These are phyloP conservation scores for Otus sunia DNA, from an alignment of 2,113 vertebrate genomes.

Conservation along the genomic window DNA sequence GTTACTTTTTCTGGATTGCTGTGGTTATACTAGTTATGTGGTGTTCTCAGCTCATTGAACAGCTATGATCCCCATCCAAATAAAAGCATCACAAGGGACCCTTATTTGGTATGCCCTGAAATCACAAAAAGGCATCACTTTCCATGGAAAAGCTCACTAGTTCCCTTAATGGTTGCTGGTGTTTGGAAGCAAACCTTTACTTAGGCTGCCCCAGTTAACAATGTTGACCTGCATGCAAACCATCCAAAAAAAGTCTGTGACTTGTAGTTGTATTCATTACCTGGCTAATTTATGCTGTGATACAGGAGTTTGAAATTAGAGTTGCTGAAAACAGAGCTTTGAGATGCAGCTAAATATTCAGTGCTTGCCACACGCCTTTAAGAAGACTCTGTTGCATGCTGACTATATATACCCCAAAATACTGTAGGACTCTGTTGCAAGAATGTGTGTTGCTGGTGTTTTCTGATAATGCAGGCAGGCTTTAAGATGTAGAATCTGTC, in stretches of 20 bases:
- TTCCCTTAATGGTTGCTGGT: neutral
- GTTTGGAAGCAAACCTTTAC: neutral
- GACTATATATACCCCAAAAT: neutral
- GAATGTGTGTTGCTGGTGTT: neutral
- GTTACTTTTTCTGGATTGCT: neutral
- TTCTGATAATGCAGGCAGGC: neutral
- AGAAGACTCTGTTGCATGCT: neutral
- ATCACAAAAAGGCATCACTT: neutral
- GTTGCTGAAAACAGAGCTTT: neutral
- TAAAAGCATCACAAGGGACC: neutral
- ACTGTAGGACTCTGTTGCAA: neutral
- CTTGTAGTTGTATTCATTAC: neutral
- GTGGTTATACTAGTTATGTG: neutral
- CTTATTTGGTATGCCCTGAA: neutral
- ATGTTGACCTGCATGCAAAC: neutral
- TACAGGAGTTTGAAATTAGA: neutral
- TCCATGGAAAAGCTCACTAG: neutral
- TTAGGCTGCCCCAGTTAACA: neutral
- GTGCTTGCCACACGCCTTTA: neutral
- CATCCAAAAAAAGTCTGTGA: neutral
- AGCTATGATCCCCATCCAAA: neutral
- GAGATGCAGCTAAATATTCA: neutral
- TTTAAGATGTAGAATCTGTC: neutral
- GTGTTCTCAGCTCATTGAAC: neutral
- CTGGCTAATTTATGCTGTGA: neutral